Base-by-base conservation (phyloP, 2,888 invertebrate genomes). In the Drosophila limbata region DNA sequence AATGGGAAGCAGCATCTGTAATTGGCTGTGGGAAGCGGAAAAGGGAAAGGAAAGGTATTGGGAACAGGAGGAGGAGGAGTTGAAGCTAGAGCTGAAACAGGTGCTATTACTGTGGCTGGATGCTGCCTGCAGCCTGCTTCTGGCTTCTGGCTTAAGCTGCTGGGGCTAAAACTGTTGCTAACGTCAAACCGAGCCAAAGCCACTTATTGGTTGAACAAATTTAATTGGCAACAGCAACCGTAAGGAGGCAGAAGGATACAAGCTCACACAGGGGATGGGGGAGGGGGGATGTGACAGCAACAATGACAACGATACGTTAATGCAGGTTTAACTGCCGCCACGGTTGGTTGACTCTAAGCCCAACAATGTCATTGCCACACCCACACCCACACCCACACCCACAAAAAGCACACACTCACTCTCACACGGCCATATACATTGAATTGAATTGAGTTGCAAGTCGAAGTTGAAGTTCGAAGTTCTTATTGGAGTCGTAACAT, bases 151-250 rank as follows among this genome's bases (percentile, higher is more conserved):
- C 39, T 53, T 40, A 42, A 33, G 55, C 42, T 51, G 72, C 64
- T 45, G 53, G 45, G 73, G 61, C 73, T 68, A 66, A 64, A 66
- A 62, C 66, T 73, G 73, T 64, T 75, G 75, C 64, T 65, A 73
- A 67, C 80, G 83, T 77, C 80, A 78, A 72, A 59, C 70, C 71
- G 75, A 73, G 69, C 55, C 73, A 80, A 83, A 78, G 80, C 75
- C 83, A 82, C 83, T 83, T 83, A 81, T 82, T 81, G 81, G 80
- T 71, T 73, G 75, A 76, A 76, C 81, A 78, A 83, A 82, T 82
- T 83, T 78, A 82, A 82, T 82, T 82, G 84, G 83, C 79, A 82
- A 68, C 72, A 73, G 65, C 77, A 64, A 64, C 76, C 65, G 28
- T 28, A 8, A 56, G 69, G 31, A 19, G 37, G 4, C n/a, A 47